These are phyloP conservation scores for Benthosema pterotum DNA, from an alignment of 2,797 vertebrate species.

Conservation along the genomic window DNA sequence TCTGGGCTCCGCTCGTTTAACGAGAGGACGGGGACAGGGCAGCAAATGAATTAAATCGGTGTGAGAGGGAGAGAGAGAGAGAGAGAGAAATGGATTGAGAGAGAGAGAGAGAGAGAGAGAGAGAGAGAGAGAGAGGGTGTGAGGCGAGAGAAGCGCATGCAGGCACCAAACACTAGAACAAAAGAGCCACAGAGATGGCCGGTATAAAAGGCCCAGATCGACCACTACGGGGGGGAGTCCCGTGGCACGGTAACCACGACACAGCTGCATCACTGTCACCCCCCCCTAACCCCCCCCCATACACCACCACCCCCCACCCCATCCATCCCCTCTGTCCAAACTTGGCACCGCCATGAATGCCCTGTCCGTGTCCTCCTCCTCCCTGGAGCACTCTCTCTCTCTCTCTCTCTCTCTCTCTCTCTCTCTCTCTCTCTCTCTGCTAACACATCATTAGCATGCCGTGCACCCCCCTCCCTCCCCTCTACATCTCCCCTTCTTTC, in stretches of 20 bases:
- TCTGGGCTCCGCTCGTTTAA: neutral
- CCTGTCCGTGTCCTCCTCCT: constrained; percentile 63
- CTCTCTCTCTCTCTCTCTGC: constrained; percentile 52
- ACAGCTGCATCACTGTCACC: constrained; percentile 65
- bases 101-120: constrained; percentile 26
- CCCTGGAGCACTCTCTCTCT: constrained; percentile 49
- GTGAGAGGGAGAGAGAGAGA: too few species aligned
- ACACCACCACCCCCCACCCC: too few species aligned
- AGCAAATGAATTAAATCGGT: too few species aligned
- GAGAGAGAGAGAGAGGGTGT: constrained; percentile 24
- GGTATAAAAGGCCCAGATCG: constrained; percentile 22
- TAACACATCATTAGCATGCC: constrained; percentile 72
- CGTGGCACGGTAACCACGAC: constrained; percentile 26
- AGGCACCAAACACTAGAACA: constrained; percentile 71
- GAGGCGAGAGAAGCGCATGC: constrained; percentile 11
- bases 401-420: constrained; percentile 9
- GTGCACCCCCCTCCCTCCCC: constrained; percentile 52
- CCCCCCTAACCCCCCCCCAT: too few species aligned
- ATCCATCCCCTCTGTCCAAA: constrained; percentile 41
- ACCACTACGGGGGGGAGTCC: constrained; percentile 2
- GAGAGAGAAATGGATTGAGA: too few species aligned
- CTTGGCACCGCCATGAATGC: constrained; percentile 72
- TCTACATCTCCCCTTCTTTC: constrained; percentile 6
- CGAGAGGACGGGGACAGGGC: too few species aligned
- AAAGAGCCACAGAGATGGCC: constrained; percentile 60